Conservation (phyloP, 2,888 invertebrate species). For the Hirtodrosophila histrioides region DNA sequence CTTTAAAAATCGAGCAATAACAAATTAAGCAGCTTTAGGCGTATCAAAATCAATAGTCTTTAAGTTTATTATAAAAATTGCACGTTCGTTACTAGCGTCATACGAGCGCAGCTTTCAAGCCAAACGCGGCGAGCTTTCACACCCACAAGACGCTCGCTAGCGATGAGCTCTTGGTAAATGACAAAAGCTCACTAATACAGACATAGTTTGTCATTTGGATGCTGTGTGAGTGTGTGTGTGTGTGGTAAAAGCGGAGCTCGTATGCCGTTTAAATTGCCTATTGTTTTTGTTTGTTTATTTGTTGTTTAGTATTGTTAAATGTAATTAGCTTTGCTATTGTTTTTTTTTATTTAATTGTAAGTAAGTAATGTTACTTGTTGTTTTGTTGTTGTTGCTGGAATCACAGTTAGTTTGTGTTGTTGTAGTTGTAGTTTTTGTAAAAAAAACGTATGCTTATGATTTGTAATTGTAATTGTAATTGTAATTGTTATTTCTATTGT, state of each 20-base stretch:
- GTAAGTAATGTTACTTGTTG: slow-evolving; percentile 46
- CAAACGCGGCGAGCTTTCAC: neutral
- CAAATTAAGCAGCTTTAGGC: slow-evolving; percentile 40
- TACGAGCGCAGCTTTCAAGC: slow-evolving; percentile 11
- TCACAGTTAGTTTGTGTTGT: slow-evolving; percentile 79
- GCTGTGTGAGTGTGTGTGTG: slow-evolving; percentile 1
- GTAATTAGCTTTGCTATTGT: slow-evolving; percentile 67
- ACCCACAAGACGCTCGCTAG: neutral
- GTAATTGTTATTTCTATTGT: slow-evolving; percentile 49
- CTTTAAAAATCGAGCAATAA: slow-evolving; percentile 39
- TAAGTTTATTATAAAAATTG: slow-evolving; percentile 61
- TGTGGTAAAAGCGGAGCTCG: slow-evolving; percentile 8
- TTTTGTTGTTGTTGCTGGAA: slow-evolving; percentile 62
- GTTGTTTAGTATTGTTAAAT: slow-evolving; percentile 19
- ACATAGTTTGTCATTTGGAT: neutral
- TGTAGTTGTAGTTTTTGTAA: slow-evolving; percentile 63
- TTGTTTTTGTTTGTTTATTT: slow-evolving; percentile 18
- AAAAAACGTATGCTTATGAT: slow-evolving; percentile 45
- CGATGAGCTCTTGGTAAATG: neutral
- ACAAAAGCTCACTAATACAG: slow-evolving; percentile 4
- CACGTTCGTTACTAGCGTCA: slow-evolving; percentile 36
- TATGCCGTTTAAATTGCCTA: slow-evolving; percentile 38
- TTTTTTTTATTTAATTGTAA: slow-evolving; percentile 40
- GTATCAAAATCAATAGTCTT: slow-evolving; percentile 40
- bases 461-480: slow-evolving; percentile 40